Percentiles rank a stretch among this genome's conserved stretches.
phyloP scores from a whole-genome alignment of 2,797 vertebrate species.

The Helostoma temminkii region DNA sequence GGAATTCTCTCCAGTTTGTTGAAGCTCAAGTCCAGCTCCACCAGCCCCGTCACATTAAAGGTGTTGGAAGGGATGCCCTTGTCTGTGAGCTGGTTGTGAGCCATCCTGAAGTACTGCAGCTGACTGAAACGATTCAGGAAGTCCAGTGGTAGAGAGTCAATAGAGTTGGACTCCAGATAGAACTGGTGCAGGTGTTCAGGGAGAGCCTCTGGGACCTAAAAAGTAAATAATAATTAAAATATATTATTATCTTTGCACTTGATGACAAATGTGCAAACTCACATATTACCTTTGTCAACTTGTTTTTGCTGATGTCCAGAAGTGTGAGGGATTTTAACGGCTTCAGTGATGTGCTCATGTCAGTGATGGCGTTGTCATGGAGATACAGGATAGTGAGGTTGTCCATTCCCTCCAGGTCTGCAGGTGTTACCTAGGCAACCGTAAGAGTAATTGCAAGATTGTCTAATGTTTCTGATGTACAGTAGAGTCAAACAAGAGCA shows the following conservation, averaged over 20 bases:
- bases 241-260: neutral
- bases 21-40: slow-evolving; percentile 96
- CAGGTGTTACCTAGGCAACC: slow-evolving; percentile 81
- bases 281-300: slow-evolving; percentile 83
- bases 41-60: slow-evolving; percentile 93
- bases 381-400: slow-evolving; percentile 94
- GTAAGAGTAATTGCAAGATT: neutral
- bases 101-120: slow-evolving; percentile 91
- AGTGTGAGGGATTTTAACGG: slow-evolving; percentile 89
- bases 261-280: slow-evolving; percentile 3
- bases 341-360: slow-evolving; percentile 87
- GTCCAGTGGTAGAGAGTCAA: slow-evolving; percentile 87
- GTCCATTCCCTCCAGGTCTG: slow-evolving; percentile 90
- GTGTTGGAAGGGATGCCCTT: slow-evolving; percentile 90
- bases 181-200: slow-evolving; percentile 92
- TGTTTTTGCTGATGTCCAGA: slow-evolving; percentile 92
- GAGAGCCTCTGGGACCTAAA: slow-evolving; percentile 88
- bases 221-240: neutral
- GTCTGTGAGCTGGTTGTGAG: slow-evolving; percentile 93
- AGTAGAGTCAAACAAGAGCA: no score
- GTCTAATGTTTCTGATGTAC: slow-evolving; percentile 2
- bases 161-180: slow-evolving; percentile 93
- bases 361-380: slow-evolving; percentile 90
- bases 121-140: slow-evolving; percentile 88
- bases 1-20: slow-evolving; percentile 97